Percentiles rank a stretch among this genome's conserved stretches.
Conservation (phyloP, 2,888 invertebrate species). For the Cephus spinipes region DNA sequence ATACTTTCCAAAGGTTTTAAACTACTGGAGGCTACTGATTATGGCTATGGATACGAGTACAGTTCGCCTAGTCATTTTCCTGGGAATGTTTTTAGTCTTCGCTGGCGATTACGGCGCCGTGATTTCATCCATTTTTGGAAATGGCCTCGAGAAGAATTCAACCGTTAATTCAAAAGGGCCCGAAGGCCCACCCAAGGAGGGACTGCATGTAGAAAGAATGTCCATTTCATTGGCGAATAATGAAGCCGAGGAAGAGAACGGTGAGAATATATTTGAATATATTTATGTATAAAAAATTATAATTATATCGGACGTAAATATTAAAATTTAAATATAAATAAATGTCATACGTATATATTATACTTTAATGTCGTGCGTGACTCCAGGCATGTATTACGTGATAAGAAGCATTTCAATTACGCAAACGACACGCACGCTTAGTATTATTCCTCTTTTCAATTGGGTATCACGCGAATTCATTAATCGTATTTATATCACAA, state of each 20-base stretch:
- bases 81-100: conserved; percentile 70
- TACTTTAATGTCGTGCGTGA: neutral
- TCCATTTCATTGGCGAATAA: conserved; percentile 55
- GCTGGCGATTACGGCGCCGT: conserved; percentile 70
- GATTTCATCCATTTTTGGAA: conserved; percentile 68
- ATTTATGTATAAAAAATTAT: neutral
- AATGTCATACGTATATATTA: neutral
- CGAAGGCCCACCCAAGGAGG: conserved; percentile 41
- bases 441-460: neutral
- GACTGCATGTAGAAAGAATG: conserved; percentile 56
- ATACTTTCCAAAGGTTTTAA: neutral
- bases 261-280: conserved; percentile 26
- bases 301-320: neutral
- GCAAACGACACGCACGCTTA: neutral
- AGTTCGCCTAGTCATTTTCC: conserved; percentile 69
- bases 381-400: neutral
- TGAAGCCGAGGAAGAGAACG: conserved; percentile 38
- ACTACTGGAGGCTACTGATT: neutral
- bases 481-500: neutral
- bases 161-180: conserved; percentile 37
- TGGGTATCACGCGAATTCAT: neutral
- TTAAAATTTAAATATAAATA: neutral
- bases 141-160: conserved; percentile 54
- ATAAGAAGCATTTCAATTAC: neutral
- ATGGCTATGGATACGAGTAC: conserved; percentile 63